Conservation (phyloP, 2,113 vertebrate genomes). For the Genyomyrus donnyi region DNA sequence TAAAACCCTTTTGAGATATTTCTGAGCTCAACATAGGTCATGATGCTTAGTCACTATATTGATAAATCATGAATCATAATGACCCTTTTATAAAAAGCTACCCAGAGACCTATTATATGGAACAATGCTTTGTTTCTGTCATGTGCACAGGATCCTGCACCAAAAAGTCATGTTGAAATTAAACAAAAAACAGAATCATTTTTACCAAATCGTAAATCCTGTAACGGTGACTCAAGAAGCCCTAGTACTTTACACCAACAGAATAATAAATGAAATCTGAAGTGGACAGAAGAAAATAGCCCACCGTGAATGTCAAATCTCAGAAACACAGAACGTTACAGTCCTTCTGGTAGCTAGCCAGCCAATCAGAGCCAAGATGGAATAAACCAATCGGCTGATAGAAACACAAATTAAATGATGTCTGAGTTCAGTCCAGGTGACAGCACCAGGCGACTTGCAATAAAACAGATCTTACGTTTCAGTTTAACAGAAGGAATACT, state of each 20-base stretch:
- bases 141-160: background rate
- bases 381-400: constrained; percentile 9
- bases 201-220: background rate
- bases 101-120: background rate
- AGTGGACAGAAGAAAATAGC: background rate
- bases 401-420: background rate
- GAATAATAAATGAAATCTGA: background rate
- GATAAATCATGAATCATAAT: background rate
- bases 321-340: background rate
- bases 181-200: background rate
- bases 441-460: background rate
- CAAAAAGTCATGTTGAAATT: background rate
- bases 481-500: background rate
- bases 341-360: background rate
- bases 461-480: background rate
- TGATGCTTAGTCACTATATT: background rate
- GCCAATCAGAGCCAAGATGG: background rate
- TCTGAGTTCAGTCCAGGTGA: background rate
- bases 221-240: background rate
- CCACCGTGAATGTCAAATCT: background rate
- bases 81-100: background rate
- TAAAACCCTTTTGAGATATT: background rate
- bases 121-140: background rate
- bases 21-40: background rate
- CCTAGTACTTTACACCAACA: background rate